Conservation (phyloP, 1,140 invertebrate genomes). For the Fragariocoptes setiger region DNA sequence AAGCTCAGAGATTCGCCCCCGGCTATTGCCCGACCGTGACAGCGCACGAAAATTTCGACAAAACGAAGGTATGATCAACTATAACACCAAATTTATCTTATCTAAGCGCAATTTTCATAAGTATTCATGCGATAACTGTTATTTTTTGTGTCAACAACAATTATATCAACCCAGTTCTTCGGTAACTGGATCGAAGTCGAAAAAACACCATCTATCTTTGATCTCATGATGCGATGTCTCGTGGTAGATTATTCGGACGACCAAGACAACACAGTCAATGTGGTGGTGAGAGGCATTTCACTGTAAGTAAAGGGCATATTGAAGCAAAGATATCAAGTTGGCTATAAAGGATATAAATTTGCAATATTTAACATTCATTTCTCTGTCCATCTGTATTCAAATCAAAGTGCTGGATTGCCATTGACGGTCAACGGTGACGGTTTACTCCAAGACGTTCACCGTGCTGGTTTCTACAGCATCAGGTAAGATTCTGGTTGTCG, state of each 20-base stretch:
- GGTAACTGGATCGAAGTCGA: conserved; percentile 10
- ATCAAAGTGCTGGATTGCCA: conserved; percentile 8
- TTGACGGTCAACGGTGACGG: conserved; percentile 9
- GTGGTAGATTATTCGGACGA: conserved; percentile 8
- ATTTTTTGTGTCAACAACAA: background rate
- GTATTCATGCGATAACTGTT: background rate
- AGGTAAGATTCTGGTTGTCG: too few species aligned
- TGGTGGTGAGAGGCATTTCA: conserved; percentile 6
- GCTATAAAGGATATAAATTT: too few species aligned
- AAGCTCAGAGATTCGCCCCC: conserved; percentile 7
- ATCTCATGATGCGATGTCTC: conserved; percentile 9
- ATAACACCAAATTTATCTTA: background rate
- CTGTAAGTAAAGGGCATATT: too few species aligned
- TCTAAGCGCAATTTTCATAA: background rate
- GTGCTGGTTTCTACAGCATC: conserved; percentile 6
- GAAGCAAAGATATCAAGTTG: too few species aligned
- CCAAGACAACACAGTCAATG: conserved; percentile 8
- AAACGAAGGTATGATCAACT: conserved; percentile 5
- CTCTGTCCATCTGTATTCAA: too few species aligned
- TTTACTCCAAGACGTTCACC: conserved; percentile 6
- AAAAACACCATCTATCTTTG: conserved; percentile 9
- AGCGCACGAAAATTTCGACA: conserved; percentile 5
- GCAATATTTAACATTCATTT: too few species aligned
- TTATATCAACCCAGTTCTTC: conserved; percentile 7
- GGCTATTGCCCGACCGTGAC: conserved; percentile 6